These are phyloP conservation scores for Triops longicaudatus DNA, from an alignment of 1,140 invertebrate species.

Conservation along the genomic window DNA sequence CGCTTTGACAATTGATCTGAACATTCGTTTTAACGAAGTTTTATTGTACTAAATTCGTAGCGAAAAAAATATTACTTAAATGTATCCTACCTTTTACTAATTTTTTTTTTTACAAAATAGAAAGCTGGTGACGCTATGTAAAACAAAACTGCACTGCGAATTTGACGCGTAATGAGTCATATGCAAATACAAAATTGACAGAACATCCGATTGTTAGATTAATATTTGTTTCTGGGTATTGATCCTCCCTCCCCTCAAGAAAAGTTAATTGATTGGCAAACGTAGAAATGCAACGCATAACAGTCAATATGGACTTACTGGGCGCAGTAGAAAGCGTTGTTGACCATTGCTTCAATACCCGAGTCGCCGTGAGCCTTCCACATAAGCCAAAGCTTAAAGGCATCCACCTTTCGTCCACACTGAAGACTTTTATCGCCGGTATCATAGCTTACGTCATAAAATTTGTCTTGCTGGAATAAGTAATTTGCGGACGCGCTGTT, in stretches of 20 bases:
- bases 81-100: too few species aligned
- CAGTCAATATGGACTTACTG: conserved; percentile 35
- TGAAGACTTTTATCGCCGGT: conserved; percentile 89
- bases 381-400: conserved; percentile 89
- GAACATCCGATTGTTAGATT: background rate
- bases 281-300: background rate
- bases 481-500: conserved; percentile 74
- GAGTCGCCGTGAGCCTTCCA: conserved; percentile 66
- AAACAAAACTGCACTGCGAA: background rate
- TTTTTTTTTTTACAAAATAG: too few species aligned
- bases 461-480: conserved; percentile 86
- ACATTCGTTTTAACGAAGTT: too few species aligned
- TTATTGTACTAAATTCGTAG: too few species aligned
- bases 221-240: background rate
- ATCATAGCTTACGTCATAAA: conserved; percentile 81
- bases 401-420: conserved; percentile 86
- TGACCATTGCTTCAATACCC: conserved; percentile 49
- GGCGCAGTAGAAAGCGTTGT: conserved; percentile 53
- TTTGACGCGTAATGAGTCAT: too few species aligned
- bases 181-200: background rate
- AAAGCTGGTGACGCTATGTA: too few species aligned
- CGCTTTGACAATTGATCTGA: too few species aligned
- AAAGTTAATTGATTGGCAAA: background rate
- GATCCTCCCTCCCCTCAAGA: background rate
- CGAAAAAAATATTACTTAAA: too few species aligned